Conservation (phyloP, 1,140 invertebrate genomes). For the Hylaeus volcanicus region DNA sequence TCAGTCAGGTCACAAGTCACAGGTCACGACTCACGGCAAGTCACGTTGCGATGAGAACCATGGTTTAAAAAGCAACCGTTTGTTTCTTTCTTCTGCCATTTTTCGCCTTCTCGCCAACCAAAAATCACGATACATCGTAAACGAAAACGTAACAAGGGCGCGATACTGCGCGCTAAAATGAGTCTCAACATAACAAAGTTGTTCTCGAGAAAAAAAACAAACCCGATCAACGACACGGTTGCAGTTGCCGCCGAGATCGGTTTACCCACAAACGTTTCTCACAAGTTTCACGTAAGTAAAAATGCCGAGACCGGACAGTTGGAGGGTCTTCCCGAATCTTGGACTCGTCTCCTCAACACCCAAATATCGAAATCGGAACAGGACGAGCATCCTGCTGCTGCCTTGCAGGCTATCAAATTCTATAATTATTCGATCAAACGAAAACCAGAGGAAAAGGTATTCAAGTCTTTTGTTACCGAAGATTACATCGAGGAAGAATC, state of each 20-base stretch:
- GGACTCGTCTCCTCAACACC: conserved; percentile 89
- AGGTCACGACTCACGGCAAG: background rate
- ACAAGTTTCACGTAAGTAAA: conserved; percentile 90
- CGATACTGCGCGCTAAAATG: conserved; percentile 67
- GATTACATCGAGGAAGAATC: conserved; percentile 89
- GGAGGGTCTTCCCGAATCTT: conserved; percentile 89
- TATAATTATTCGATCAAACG: conserved; percentile 93
- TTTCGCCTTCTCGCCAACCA: background rate
- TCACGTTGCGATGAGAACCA: conserved; percentile 31
- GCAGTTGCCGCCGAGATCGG: conserved; percentile 85
- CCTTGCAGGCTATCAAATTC: conserved; percentile 93
- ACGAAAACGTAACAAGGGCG: conserved; percentile 8
- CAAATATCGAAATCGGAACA: conserved; percentile 95
- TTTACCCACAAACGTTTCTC: conserved; percentile 88
- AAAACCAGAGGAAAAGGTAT: conserved; percentile 83
- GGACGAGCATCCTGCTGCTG: conserved; percentile 94
- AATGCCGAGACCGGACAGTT: conserved; percentile 89
- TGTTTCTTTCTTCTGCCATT: background rate
- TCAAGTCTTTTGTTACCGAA: conserved; percentile 90
- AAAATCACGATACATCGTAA: background rate
- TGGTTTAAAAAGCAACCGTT: conserved; percentile 6
- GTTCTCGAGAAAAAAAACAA: conserved; percentile 75
- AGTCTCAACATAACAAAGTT: conserved; percentile 76
- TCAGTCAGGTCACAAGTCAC: no score
- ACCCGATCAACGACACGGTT: conserved; percentile 62